Percentiles rank a stretch among this genome's conserved stretches.
Conservation (phyloP, 1,140 invertebrate species). For the Pseudomyrmex gracilis region DNA sequence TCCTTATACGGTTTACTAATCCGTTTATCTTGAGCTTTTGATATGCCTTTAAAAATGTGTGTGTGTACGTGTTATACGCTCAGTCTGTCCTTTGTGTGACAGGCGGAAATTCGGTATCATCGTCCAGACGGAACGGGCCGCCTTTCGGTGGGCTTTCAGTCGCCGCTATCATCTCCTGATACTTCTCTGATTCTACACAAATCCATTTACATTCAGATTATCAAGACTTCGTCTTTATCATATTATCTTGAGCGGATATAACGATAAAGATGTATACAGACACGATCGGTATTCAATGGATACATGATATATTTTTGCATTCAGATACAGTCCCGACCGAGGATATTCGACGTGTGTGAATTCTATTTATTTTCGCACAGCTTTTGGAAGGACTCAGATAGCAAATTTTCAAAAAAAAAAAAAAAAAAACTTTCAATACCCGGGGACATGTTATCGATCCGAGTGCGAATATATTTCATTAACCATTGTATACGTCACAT, state of each 20-base stretch:
- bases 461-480: constrained; percentile 57
- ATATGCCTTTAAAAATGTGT: constrained; percentile 61
- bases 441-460: background rate
- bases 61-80: constrained; percentile 63
- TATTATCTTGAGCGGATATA: constrained; percentile 68
- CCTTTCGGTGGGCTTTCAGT: constrained; percentile 89
- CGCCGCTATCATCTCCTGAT: constrained; percentile 90
- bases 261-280: constrained; percentile 75
- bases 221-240: constrained; percentile 25
- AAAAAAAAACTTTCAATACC: background rate
- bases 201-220: constrained; percentile 64
- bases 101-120: constrained; percentile 94
- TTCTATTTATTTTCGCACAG: background rate
- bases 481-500: constrained; percentile 53
- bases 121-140: constrained; percentile 89
- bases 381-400: background rate
- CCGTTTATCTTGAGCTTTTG: constrained; percentile 53
- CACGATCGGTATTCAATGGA: constrained; percentile 59
- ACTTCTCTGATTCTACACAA: constrained; percentile 92
- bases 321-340: background rate
- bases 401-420: background rate
- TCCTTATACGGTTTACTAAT: constrained; percentile 26
- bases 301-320: constrained; percentile 65
- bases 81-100: constrained; percentile 90
- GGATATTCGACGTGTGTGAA: background rate